phyloP scores from a whole-genome alignment of 1,140 invertebrate species.

The Phymastichus coffea region DNA sequence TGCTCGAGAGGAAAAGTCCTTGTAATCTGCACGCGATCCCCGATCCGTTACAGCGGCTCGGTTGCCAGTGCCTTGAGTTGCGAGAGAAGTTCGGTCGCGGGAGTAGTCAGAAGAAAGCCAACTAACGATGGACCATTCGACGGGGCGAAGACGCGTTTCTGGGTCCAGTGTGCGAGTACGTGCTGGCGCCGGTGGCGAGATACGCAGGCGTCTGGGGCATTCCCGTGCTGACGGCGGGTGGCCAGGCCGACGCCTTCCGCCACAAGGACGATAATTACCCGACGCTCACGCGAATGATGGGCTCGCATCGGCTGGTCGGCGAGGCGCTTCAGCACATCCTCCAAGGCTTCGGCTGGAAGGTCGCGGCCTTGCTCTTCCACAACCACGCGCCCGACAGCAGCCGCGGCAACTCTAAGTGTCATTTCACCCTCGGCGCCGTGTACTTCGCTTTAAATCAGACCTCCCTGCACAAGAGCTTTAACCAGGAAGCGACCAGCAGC shows the following conservation, averaged over 20 bases:
- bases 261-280: conserved; percentile 69
- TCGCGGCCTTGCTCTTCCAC: conserved; percentile 70
- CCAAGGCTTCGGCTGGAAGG: conserved; percentile 70
- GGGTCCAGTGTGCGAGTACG: conserved; percentile 89
- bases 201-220: conserved; percentile 87
- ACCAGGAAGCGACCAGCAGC: conserved; percentile 57
- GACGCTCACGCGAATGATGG: conserved; percentile 83
- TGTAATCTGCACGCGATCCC: too few relatives aligned
- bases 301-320: conserved; percentile 75
- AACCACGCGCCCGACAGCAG: conserved; percentile 61
- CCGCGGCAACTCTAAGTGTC: conserved; percentile 71
- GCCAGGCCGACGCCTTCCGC: conserved; percentile 77
- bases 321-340: conserved; percentile 69
- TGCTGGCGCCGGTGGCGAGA: conserved; percentile 83
- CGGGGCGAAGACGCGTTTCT: conserved; percentile 84
- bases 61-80: too few relatives aligned
- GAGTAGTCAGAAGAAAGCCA: too few relatives aligned
- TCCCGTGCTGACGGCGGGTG: conserved; percentile 83
- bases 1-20: too few relatives aligned
- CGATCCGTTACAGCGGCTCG: too few relatives aligned
- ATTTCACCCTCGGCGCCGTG: conserved; percentile 71
- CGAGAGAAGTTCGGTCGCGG: too few relatives aligned
- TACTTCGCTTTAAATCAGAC: conserved; percentile 63
- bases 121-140: too few relatives aligned
- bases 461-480: conserved; percentile 65